These are phyloP conservation scores for Rhineura floridana DNA, from an alignment of 2,113 vertebrate species.

Conservation along the genomic window DNA sequence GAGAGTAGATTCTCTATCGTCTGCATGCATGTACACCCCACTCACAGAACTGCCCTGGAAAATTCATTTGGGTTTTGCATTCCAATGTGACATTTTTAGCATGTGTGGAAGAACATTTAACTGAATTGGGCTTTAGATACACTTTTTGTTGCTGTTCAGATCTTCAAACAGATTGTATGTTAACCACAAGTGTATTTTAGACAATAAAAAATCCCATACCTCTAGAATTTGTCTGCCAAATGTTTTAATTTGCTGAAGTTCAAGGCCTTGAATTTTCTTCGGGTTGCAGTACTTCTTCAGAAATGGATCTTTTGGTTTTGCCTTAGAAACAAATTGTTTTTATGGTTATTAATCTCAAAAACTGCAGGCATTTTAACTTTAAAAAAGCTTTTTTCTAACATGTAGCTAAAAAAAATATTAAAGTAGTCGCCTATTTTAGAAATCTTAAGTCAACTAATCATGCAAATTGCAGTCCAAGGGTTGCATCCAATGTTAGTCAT, in stretches of 20 bases:
- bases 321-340: conserved; percentile 74
- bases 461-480: background rate
- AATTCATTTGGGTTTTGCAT: background rate
- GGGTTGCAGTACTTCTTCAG: conserved; percentile 96
- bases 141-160: background rate
- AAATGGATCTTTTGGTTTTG: conserved; percentile 92
- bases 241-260: conserved; percentile 89
- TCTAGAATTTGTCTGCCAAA: conserved; percentile 95
- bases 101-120: background rate
- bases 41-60: background rate
- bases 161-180: background rate
- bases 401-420: background rate
- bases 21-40: background rate
- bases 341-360: background rate
- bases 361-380: background rate
- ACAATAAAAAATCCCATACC: conserved; percentile 71
- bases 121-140: background rate
- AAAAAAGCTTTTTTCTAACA: background rate
- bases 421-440: background rate
- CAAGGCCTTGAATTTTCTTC: conserved; percentile 93
- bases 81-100: background rate
- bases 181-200: background rate
- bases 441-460: background rate
- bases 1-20: background rate
- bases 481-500: no score